These are phyloP conservation scores for Acleris literana DNA, from an alignment of 2,888 invertebrate species.

Conservation along the genomic window DNA sequence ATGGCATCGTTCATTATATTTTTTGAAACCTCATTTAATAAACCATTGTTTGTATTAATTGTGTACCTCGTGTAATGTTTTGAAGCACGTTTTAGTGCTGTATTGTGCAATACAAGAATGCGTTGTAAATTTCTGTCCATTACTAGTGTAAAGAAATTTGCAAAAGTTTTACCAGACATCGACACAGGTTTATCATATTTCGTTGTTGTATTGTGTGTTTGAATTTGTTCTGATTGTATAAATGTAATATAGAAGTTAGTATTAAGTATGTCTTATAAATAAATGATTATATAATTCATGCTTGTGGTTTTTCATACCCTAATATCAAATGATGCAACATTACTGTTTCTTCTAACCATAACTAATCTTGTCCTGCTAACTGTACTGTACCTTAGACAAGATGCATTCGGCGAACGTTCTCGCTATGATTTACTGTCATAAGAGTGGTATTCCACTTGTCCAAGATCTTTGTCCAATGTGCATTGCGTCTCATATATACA, in stretches of 20 bases:
- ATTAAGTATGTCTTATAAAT: slow-evolving; percentile 72
- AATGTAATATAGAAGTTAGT: slow-evolving; percentile 66
- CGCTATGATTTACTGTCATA: too few species aligned
- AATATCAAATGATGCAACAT: neutral
- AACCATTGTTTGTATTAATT: slow-evolving; percentile 17
- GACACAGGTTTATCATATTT: slow-evolving; percentile 36
- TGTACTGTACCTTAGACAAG: too few species aligned
- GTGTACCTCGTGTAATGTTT: slow-evolving; percentile 28
- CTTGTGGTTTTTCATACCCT: neutral
- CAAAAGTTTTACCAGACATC: slow-evolving; percentile 11
- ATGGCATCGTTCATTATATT: slow-evolving; percentile 21
- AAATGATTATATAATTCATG: slow-evolving; percentile 44
- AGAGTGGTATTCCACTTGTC: too few species aligned
- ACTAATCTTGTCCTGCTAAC: too few species aligned
- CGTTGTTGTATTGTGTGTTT: slow-evolving; percentile 47
- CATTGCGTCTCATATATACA: too few species aligned
- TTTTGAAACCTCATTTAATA: slow-evolving; percentile 10
- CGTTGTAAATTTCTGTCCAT: slow-evolving; percentile 24
- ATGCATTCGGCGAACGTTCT: too few species aligned
- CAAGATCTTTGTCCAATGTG: too few species aligned
- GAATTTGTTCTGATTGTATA: slow-evolving; percentile 65
- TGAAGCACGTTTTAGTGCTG: slow-evolving; percentile 52
- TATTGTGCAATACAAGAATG: slow-evolving; percentile 37
- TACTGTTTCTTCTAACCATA: too few species aligned
- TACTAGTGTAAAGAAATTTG: slow-evolving; percentile 6